Conservation (phyloP, 2,888 invertebrate genomes). For the Eristalis arbustorum region DNA sequence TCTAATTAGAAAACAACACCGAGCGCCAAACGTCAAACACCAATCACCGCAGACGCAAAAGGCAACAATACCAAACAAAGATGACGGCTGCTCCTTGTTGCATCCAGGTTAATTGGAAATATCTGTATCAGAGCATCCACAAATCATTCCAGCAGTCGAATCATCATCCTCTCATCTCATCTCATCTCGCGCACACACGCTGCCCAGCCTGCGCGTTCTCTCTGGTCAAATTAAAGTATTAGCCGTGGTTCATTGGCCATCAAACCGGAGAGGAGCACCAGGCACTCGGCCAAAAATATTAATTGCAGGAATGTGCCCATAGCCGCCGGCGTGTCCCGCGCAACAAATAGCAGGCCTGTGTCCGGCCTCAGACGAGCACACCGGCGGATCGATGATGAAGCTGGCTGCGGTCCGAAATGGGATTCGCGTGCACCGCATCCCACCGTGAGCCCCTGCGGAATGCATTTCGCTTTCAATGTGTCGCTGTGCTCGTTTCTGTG, state of each 20-base stretch:
- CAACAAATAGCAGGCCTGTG: conserved; percentile 55
- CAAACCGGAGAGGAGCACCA: conserved; percentile 40
- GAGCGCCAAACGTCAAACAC: background rate
- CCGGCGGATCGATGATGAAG: conserved; percentile 19
- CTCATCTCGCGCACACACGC: background rate
- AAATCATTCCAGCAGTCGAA: conserved; percentile 52
- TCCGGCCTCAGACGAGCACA: conserved; percentile 27
- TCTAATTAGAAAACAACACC: background rate
- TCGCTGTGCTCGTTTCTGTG: background rate
- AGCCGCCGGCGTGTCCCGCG: conserved; percentile 15
- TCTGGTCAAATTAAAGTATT: conserved; percentile 65
- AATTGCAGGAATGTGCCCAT: conserved; percentile 59
- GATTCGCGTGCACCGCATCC: conserved; percentile 36
- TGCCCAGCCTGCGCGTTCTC: conserved; percentile 10
- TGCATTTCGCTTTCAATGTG: conserved; percentile 30
- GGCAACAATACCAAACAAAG: conserved; percentile 10
- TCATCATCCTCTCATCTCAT: conserved; percentile 12
- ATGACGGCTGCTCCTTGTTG: conserved; percentile 35
- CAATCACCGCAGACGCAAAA: conserved; percentile 22
- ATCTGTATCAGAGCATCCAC: conserved; percentile 56
- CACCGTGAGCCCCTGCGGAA: conserved; percentile 38
- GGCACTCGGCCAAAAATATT: conserved; percentile 60
- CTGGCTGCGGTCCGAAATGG: conserved; percentile 27
- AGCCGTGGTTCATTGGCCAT: conserved; percentile 61
- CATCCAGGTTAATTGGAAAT: conserved; percentile 69